These are phyloP conservation scores for Anoplolepis gracilipes DNA, from an alignment of 1,140 invertebrate genomes.

Conservation along the genomic window DNA sequence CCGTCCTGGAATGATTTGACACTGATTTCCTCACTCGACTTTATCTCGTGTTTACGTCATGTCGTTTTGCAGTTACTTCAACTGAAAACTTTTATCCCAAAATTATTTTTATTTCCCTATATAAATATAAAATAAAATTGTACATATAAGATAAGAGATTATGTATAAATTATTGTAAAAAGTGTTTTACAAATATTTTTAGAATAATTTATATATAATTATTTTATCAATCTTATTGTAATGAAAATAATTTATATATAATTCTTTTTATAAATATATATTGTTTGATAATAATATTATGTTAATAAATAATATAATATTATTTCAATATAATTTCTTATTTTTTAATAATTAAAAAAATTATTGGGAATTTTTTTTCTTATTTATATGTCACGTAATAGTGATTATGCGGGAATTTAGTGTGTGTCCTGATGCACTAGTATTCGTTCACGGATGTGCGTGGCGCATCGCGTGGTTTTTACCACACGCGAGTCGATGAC, in stretches of 20 bases:
- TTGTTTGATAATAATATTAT: no score
- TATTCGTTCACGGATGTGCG: conserved; percentile 1
- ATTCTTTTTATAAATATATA: background rate
- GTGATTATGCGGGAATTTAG: background rate
- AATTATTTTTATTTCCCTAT: background rate
- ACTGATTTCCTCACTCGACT: conserved; percentile 38
- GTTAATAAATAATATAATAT: no score
- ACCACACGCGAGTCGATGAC: conserved; percentile 61
- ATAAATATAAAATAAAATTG: background rate
- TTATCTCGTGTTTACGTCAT: conserved; percentile 3
- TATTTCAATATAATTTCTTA: no score
- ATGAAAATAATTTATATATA: background rate
- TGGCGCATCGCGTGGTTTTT: conserved; percentile 25
- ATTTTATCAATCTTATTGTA: no score
- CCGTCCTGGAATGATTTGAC: conserved; percentile 35
- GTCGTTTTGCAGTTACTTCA: background rate
- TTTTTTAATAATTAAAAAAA: no score
- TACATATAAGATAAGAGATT: no score
- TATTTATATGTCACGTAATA: background rate
- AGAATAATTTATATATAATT: background rate
- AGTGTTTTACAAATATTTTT: background rate
- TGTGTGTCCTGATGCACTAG: background rate
- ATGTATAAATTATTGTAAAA: no score
- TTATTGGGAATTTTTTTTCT: no score
- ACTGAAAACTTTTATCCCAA: background rate